Evolutionary conservation across 2,888 invertebrate species (phyloP).

Genomic region (Megaustenia siamemsis): DNA sequence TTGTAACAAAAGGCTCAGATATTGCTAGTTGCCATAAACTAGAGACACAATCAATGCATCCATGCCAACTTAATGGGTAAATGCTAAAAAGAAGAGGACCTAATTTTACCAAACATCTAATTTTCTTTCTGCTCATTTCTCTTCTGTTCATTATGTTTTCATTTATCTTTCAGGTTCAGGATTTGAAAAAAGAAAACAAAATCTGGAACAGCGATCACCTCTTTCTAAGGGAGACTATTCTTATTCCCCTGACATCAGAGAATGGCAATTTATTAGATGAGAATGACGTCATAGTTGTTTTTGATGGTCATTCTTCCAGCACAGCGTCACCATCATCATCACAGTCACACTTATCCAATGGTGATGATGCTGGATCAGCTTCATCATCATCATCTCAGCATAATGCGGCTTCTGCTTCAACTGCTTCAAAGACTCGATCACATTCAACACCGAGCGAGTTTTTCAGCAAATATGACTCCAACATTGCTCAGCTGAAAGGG

Average conservation of each 20-base stretch:
- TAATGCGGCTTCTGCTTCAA: conserved; percentile 12
- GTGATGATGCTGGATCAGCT: neutral
- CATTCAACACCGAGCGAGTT: conserved; percentile 72
- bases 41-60: too few relatives aligned
- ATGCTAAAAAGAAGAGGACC: too few relatives aligned
- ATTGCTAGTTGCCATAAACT: too few relatives aligned
- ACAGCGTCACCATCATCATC: conserved; percentile 27
- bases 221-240: conserved; percentile 91
- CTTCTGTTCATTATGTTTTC: neutral
- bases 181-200: conserved; percentile 93
- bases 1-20: too few relatives aligned
- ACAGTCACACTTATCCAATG: conserved; percentile 30
- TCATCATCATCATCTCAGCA: conserved; percentile 20
- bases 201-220: conserved; percentile 95
- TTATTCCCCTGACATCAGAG: conserved; percentile 85
- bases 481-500: conserved; percentile 79
- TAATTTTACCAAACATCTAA: too few relatives aligned
- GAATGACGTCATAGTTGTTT: conserved; percentile 42
- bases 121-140: too few relatives aligned
- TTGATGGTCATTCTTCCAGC: conserved; percentile 34
- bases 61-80: too few relatives aligned
- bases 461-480: conserved; percentile 80
- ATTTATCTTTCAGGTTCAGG: conserved; percentile 88
- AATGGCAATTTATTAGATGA: conserved; percentile 60
- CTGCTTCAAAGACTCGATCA: conserved; percentile 40